phyloP scores from a whole-genome alignment of 2,113 vertebrate genomes.

The Podocnemis expansa region DNA sequence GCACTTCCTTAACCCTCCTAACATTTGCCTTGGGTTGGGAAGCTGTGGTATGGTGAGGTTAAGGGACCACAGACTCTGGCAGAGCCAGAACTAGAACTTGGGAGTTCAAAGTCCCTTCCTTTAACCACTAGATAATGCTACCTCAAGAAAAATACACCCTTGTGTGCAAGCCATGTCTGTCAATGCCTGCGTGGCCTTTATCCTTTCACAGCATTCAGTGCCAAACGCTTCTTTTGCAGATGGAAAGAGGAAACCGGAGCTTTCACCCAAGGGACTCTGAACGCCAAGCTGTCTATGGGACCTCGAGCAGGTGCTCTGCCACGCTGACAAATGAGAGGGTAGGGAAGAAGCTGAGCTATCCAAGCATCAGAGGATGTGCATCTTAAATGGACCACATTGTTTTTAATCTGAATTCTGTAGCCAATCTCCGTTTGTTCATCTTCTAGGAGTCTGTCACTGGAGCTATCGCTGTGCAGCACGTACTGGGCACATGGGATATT shows the following conservation, averaged over 20 bases:
- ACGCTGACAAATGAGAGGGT: not conserved
- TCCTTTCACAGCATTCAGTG: not conserved
- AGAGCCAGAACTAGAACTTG: not conserved
- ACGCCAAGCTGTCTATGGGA: not conserved
- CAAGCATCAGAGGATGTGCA: not conserved
- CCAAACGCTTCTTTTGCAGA: not conserved
- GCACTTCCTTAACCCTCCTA: slow-evolving; percentile 58
- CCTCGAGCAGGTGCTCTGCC: not conserved
- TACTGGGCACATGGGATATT: not conserved
- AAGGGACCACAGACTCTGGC: slow-evolving; percentile 1
- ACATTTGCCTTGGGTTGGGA: slow-evolving; percentile 34
- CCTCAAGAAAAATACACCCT: not conserved
- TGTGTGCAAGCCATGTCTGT: not conserved
- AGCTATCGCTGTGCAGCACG: not conserved
- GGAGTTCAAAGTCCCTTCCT: slow-evolving; percentile 24
- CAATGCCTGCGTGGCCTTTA: not conserved
- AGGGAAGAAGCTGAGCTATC: not conserved
- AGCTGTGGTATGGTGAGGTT: not conserved
- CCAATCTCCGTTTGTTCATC: not conserved
- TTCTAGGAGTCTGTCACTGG: not conserved
- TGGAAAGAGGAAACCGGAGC: not conserved
- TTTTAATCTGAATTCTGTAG: not conserved
- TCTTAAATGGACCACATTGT: not conserved
- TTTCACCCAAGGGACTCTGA: not conserved
- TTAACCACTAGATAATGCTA: not conserved